Percentiles rank a stretch among this genome's conserved stretches.
Conservation (phyloP, 2,797 vertebrate species). For the Brachyrhaphis roseni region DNA sequence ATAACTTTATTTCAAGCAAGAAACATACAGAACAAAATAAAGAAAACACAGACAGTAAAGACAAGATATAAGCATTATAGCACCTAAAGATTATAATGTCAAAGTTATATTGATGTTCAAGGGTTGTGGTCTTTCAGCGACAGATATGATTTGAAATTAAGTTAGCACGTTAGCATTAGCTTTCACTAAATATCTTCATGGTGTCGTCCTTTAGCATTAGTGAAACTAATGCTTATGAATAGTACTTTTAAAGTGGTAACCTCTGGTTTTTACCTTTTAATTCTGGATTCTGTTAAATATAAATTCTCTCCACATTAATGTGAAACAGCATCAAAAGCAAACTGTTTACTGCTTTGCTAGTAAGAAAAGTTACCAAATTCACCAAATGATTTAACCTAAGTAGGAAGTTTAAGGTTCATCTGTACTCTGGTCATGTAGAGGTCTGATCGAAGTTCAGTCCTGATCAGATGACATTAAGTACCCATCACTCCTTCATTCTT, state of each 20-base stretch:
- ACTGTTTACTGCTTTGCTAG: background rate
- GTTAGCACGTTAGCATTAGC: background rate
- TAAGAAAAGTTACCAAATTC: background rate
- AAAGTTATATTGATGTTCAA: background rate
- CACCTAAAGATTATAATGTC: too few species aligned
- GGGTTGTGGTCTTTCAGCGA: background rate
- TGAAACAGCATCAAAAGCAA: background rate
- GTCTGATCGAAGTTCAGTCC: background rate
- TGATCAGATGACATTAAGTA: background rate
- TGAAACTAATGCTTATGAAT: too few species aligned
- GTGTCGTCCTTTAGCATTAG: too few species aligned
- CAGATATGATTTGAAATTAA: background rate
- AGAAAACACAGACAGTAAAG: background rate
- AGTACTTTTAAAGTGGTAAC: too few species aligned
- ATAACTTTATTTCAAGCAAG: background rate
- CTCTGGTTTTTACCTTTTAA: background rate
- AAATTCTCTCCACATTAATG: background rate
- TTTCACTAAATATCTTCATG: too few species aligned
- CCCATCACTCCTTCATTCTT: background rate
- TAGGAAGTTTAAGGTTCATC: background rate
- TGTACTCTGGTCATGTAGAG: background rate
- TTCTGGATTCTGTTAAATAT: background rate
- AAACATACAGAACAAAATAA: background rate
- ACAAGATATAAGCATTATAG: background rate
- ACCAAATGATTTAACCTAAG: background rate